These are phyloP conservation scores for Drosophila anomalipes DNA, from an alignment of 2,888 invertebrate genomes.

Conservation along the genomic window DNA sequence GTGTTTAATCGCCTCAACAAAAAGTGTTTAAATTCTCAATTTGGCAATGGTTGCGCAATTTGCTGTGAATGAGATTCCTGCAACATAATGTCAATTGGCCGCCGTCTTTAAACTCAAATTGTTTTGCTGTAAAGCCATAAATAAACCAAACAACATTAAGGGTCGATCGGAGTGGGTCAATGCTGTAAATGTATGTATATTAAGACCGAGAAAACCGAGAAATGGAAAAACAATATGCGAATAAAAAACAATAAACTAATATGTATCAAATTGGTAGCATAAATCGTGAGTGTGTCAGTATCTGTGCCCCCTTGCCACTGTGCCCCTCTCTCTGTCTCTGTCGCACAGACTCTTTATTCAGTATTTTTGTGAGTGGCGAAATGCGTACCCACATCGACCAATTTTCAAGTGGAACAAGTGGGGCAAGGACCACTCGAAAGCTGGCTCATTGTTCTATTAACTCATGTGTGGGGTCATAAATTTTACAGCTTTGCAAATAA, in stretches of 20 bases:
- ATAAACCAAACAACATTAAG: conserved; percentile 27
- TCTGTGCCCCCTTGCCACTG: background rate
- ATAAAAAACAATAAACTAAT: conserved; percentile 61
- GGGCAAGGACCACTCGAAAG: conserved; percentile 38
- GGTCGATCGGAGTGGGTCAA: conserved; percentile 28
- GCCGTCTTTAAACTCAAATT: conserved; percentile 36
- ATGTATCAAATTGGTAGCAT: conserved; percentile 52
- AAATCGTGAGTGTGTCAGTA: conserved; percentile 35
- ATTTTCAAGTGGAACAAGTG: conserved; percentile 41
- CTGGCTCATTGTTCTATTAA: conserved; percentile 73
- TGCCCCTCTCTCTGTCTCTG: background rate
- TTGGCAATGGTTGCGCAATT: background rate
- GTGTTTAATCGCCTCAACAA: background rate
- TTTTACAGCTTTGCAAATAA: conserved; percentile 78
- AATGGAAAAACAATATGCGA: conserved; percentile 10
- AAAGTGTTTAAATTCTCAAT: background rate
- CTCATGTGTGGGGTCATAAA: conserved; percentile 77
- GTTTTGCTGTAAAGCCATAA: conserved; percentile 40
- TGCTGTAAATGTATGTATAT: conserved; percentile 32
- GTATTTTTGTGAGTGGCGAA: conserved; percentile 10
- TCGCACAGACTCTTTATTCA: background rate
- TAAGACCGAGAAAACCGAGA: conserved; percentile 1
- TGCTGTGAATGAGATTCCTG: background rate
- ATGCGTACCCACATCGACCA: conserved; percentile 37
- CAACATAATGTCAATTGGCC: conserved; percentile 19